Evolutionary conservation across 1,140 invertebrate genomes (phyloP).

Genomic region (Cotesia vestalis): DNA sequence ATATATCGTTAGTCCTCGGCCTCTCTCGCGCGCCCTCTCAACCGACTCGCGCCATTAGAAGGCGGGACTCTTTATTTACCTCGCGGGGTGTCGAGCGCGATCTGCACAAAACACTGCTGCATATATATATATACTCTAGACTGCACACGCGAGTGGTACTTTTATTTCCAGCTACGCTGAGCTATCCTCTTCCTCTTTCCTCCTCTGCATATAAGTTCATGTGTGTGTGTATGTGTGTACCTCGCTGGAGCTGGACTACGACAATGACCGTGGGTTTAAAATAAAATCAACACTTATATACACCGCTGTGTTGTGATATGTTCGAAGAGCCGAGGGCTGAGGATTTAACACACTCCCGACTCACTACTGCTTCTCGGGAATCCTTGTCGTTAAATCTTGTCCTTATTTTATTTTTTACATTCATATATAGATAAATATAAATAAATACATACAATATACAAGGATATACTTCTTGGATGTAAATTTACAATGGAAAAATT

Average conservation of each 20-base stretch:
- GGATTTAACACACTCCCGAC: neutral
- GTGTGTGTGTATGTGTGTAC: too few relatives aligned
- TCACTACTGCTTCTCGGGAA: constrained; percentile 10
- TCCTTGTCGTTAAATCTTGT: constrained; percentile 10
- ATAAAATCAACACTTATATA: neutral
- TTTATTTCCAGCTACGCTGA: too few relatives aligned
- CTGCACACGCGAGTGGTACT: constrained; percentile 17
- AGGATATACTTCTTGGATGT: too few relatives aligned
- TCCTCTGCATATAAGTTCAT: too few relatives aligned
- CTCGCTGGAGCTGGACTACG: too few relatives aligned
- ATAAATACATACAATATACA: too few relatives aligned
- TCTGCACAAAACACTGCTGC: neutral
- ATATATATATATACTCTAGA: too few relatives aligned
- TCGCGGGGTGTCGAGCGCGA: constrained; percentile 34
- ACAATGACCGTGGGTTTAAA: too few relatives aligned
- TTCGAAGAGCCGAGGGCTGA: too few relatives aligned
- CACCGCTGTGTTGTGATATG: neutral
- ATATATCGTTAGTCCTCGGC: constrained; percentile 63
- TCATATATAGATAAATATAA: neutral
- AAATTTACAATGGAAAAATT: too few relatives aligned
- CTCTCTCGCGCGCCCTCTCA: constrained; percentile 32
- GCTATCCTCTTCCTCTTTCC: too few relatives aligned
- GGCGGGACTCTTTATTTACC: constrained; percentile 40
- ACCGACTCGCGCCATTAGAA: constrained; percentile 38
- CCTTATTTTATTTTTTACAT: neutral